Percentiles rank a stretch among this genome's conserved stretches.
phyloP scores from a whole-genome alignment of 2,888 invertebrate genomes.

The Hedya salicella region DNA sequence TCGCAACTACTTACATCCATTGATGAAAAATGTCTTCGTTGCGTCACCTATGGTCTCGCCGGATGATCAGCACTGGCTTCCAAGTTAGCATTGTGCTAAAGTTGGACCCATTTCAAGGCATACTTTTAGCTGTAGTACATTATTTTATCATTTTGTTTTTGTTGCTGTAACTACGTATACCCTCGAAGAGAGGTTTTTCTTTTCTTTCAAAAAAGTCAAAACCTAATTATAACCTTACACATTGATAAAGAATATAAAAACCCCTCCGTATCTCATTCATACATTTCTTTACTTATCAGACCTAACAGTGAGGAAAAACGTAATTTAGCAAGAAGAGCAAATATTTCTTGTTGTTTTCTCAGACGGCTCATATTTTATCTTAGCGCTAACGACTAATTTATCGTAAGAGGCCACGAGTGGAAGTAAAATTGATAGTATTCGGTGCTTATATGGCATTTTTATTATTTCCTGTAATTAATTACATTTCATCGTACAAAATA shows the following conservation, averaged over 20 bases:
- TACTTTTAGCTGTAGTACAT: no score
- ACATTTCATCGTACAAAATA: neutral
- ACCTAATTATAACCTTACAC: neutral
- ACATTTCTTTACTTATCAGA: neutral
- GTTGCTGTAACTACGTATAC: no score
- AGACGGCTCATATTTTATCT: conserved; percentile 13
- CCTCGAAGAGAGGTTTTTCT: no score
- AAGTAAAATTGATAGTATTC: conserved; percentile 6
- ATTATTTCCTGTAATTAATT: neutral
- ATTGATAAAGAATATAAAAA: neutral
- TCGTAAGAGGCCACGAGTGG: conserved; percentile 9
- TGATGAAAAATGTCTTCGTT: no score
- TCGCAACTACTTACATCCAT: no score
- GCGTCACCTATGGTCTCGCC: no score
- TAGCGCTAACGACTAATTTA: conserved; percentile 24
- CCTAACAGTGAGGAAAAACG: neutral
- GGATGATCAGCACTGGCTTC: no score
- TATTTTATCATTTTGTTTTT: no score
- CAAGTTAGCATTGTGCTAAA: no score
- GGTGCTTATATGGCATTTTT: neutral
- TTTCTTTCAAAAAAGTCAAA: neutral
- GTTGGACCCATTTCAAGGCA: no score
- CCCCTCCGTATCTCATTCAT: conserved; percentile 2
- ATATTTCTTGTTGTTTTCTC: conserved; percentile 28
- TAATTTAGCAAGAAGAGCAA: conserved; percentile 13